Base-by-base conservation (phyloP, 2,888 invertebrate genomes). In the Prostheceraeus crozeri region DNA sequence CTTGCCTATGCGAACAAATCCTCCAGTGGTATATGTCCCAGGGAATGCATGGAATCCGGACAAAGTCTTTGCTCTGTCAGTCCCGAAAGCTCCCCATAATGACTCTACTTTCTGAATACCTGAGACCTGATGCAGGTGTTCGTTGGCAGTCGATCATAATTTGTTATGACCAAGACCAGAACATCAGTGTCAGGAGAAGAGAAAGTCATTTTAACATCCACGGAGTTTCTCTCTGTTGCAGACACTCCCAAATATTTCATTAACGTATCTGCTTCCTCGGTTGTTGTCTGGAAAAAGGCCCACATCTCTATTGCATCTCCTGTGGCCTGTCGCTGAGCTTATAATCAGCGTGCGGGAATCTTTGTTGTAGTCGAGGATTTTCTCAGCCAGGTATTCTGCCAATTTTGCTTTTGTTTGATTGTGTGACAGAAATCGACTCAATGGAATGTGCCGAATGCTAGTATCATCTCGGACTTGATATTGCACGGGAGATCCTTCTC, bases 381-480 rank as follows among this genome's bases (percentile, higher is more conserved):
- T 60, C 4, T 16, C 58, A 36, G 59, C 59, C 33, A 59, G 59
- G 25, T 59, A 59, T 11, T 60, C 16, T 3, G 59, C 36, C 35
- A 59, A 33, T 25, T 60, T 45, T 35, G 56, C 40, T 40, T 59
- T 59, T 14, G 57, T 59, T 27, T 59, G 58, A 19, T 59, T 53
- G 36, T 61, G 60, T 30, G 59, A 61, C 3, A 61, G 59, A 28
- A 61, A 60, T n/a, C 60, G 25, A 25, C 30, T 61, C 48, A 61
- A 51, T 11, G 59, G 33, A 23, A 61, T 52, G 19, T 61, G 48
- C 35, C 23, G 25, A 10, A 61, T 61, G 52, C 52, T 46, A 6
- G 61, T 61, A 28, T 51, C 58, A 53, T 61, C 61, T 52, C 25
- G 8, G 2, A 61, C 30, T 27, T 52, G 59, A 40, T 59, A 59